Evolutionary conservation across 2,797 vertebrate genomes (phyloP).

Genomic region (Gephyroberyx darwinii): DNA sequence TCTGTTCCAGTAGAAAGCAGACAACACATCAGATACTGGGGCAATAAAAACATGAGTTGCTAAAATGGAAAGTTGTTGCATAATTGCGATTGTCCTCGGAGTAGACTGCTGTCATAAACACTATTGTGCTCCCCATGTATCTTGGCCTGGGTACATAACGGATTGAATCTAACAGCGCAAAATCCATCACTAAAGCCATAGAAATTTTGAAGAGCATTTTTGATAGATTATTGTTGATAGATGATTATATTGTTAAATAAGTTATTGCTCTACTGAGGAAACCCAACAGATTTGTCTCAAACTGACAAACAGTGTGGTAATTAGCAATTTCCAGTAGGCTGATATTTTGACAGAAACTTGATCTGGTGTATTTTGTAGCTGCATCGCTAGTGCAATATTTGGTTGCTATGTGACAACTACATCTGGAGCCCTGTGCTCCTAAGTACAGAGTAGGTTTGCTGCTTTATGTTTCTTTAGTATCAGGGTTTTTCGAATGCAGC

Average conservation of each 20-base stretch:
- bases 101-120: not conserved
- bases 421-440: slow-evolving; percentile 47
- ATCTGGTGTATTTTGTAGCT: slow-evolving; percentile 55
- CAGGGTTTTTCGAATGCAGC: slow-evolving; percentile 1
- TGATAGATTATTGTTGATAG: too few relatives aligned
- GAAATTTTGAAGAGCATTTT: not conserved
- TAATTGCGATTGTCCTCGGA: slow-evolving; percentile 31
- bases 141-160: not conserved
- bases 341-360: slow-evolving; percentile 66
- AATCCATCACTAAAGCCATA: not conserved
- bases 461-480: slow-evolving; percentile 42
- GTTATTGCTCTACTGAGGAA: not conserved
- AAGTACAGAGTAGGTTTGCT: slow-evolving; percentile 50
- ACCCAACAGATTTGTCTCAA: slow-evolving; percentile 1
- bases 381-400: slow-evolving; percentile 70
- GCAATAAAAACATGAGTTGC: slow-evolving; percentile 24
- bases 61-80: slow-evolving; percentile 50
- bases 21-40: slow-evolving; percentile 19
- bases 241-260: too few relatives aligned
- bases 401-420: slow-evolving; percentile 80
- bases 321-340: slow-evolving; percentile 12
- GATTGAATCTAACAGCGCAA: not conserved
- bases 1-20: slow-evolving; percentile 14
- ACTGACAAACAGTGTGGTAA: slow-evolving; percentile 25
- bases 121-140: not conserved